These are phyloP conservation scores for Dasypus novemcinctus DNA, from an alignment of 2,113 vertebrate species.

Conservation along the genomic window DNA sequence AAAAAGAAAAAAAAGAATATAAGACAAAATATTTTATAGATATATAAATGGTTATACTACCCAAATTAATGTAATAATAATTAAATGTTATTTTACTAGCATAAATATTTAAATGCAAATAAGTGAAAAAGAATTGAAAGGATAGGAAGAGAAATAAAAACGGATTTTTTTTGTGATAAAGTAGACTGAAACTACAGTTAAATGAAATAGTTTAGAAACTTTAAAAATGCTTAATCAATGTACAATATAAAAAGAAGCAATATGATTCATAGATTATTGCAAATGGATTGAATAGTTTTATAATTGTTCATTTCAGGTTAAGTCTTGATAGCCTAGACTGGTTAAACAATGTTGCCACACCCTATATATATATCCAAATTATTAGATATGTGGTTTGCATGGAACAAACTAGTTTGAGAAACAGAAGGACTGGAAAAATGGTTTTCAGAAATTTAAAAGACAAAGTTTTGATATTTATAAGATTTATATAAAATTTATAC, in stretches of 20 bases:
- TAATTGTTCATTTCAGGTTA: too few relatives aligned
- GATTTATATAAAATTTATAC: neutral
- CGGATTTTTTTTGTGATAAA: neutral
- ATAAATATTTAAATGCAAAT: neutral
- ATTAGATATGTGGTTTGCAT: neutral
- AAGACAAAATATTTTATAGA: neutral
- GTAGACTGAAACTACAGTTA: neutral
- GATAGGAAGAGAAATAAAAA: neutral
- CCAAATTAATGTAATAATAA: neutral
- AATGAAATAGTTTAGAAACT: neutral
- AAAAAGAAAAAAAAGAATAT: too few relatives aligned
- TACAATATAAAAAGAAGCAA: neutral
- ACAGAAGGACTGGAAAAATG: neutral
- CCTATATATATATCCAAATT: neutral
- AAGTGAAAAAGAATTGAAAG: too few relatives aligned
- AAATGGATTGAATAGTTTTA: too few relatives aligned
- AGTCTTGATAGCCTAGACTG: too few relatives aligned
- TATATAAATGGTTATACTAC: neutral
- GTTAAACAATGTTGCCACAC: neutral
- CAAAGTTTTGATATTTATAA: neutral
- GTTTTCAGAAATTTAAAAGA: neutral
- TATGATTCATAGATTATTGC: neutral
- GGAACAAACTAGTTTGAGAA: too few relatives aligned
- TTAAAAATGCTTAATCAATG: neutral
- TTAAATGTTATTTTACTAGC: neutral